Evolutionary conservation across 2,888 invertebrate genomes (phyloP), one percentile per base, ranked within the genome.

Genomic region (Heliconius ethilla): DNA sequence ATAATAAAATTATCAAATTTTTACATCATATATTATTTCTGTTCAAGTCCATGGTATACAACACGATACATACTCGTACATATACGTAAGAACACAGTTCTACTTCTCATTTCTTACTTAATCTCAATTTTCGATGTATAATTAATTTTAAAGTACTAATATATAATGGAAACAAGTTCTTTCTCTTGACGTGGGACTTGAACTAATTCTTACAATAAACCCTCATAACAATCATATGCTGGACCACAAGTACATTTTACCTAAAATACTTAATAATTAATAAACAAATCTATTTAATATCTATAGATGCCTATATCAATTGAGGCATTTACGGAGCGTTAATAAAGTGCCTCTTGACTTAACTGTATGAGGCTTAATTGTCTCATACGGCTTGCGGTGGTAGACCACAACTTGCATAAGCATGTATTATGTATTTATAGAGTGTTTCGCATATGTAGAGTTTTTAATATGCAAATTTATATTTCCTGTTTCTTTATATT

Each of bases 231-330:
- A 63, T 25, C 25, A 13, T 25, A 13, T 15, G 2, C 7, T 18
- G 7, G 7, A 22, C 29, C 9, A 29, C 18, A 33, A 18, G 33
- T 33, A 33, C 3, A n/a, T 10, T 33, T 66, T 22, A 33, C 22
- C 18, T 10, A 37, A 66, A 66, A 66, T 7, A 37, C 37, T 13
- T 15, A 1, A 40, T 40, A 69, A 40, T 15, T n/a, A 72, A 70
- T 76, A 45, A 76, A 29, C 10, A 77, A 66, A 18, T 73, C 25
- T 75, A 55, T 62, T 37, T 18, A 73, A 59, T 40, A 76, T 62
- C 45, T 33, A 75, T 75, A 79, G 76, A 55, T 70, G 37, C 75
- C 77, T 65, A 33, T 55, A 45, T 73, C 75, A 63, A 79, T 79
- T 55, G 69, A 78, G 75, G 55, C 72, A 72, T 37, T 72, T 73